These are phyloP conservation scores for Mimachlamys varia DNA, from an alignment of 2,888 invertebrate species.

Conservation along the genomic window DNA sequence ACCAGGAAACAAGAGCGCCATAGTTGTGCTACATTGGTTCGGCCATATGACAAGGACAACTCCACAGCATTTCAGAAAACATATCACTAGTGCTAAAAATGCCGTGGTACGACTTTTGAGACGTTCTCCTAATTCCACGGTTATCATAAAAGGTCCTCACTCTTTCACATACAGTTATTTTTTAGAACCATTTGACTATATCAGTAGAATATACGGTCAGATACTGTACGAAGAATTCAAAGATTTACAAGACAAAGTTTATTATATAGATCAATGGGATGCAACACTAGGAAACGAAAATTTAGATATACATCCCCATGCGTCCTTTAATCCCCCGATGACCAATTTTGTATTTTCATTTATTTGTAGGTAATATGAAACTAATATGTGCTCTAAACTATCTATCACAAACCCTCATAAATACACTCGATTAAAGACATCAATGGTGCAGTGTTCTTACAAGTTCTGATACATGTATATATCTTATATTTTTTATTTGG, in stretches of 20 bases:
- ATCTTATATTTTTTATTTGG: no score
- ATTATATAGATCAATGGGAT: slow-evolving; percentile 41
- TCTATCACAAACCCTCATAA: no score
- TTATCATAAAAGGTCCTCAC: slow-evolving; percentile 46
- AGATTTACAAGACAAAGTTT: slow-evolving; percentile 36
- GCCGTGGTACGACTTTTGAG: not conserved
- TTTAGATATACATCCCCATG: not conserved
- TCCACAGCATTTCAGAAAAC: slow-evolving; percentile 30
- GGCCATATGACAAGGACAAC: slow-evolving; percentile 23
- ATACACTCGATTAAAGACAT: no score
- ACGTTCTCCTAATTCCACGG: not conserved
- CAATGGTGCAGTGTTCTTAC: no score
- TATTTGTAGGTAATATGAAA: not conserved
- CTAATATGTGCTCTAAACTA: no score
- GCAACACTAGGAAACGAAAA: slow-evolving; percentile 43
- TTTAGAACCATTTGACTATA: slow-evolving; percentile 36
- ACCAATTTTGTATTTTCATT: not conserved
- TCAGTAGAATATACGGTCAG: not conserved
- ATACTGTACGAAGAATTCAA: slow-evolving; percentile 40
- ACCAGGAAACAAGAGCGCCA: not conserved
- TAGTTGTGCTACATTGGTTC: slow-evolving; percentile 44
- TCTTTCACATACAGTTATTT: not conserved
- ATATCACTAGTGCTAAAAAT: slow-evolving; percentile 36
- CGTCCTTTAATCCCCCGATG: not conserved
- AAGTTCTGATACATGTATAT: no score